Evolutionary conservation across 2,797 vertebrate species (phyloP), one percentile per base, ranked within the genome.

Genomic region (Enteromius treurensis): DNA sequence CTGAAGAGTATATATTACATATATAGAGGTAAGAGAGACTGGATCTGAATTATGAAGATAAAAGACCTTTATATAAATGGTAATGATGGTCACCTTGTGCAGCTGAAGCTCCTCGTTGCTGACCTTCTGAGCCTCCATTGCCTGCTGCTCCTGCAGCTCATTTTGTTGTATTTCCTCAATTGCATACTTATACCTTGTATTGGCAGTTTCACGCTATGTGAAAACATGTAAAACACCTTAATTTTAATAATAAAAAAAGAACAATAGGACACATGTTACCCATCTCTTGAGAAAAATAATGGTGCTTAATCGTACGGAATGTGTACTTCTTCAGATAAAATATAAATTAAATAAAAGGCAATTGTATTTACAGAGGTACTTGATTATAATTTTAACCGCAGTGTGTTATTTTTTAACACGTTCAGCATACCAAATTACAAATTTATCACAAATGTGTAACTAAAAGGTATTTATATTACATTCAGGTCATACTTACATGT

Each of bases 171-270:
- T 84, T 37, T 92, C 90, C 1, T 95, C 91, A 0, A 93, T 89
- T 65, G 86, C 83, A 67, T 90, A 81, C 4, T 91, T 90, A 87
- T 95, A 94, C 85, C 94, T 94, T 0, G 83, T 32, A 64, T 81
- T 79, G 0, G 95, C 96, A 70, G 87, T 51, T 42, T 93, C 89
- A 89, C 90, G 95, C 98, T 99, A 90, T 2, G 19, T 23, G 5
- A 49, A 23, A 0, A 0, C 2, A 58, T 58, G n/a, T 58, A 47
- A 55, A 40, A 76, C 2, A 67, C 5, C 11, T 4, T 6, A 58
- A 29, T 49, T 8, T 21, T 26, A 67, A 29, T 19, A 17, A 75
- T 29, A 49, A 23, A 40, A 6, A 0, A 71, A 26, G 9, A 15
- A 32, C 6, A 77, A 2, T 40, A 40, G 26, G 58, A 64, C 19